Evolutionary conservation across 1,140 invertebrate species (phyloP), one percentile per base, ranked within the genome.

Genomic region (Drosophila kepulauana): DNA sequence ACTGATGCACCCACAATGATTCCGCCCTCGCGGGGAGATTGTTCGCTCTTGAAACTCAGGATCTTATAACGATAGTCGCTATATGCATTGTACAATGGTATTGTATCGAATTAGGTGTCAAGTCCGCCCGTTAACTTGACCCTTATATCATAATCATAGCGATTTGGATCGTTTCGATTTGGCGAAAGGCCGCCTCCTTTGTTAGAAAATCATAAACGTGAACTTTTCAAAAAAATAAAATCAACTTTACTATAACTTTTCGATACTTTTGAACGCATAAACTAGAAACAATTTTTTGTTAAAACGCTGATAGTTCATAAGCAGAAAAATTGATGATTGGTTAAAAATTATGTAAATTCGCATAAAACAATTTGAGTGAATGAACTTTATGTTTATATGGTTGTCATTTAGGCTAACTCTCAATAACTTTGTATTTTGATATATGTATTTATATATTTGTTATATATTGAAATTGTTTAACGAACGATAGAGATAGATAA

Each of bases 281-380:
- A 87, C 82, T 86, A 72, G 82, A 90, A 82, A 90, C 73, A 89
- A 65, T 63, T 78, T 61, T 62, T 81, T 74, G 49, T 77, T 76
- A 68, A 75, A 71, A 70, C 54, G 33, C 54, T 57, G 72, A 67
- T 82, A 82, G 79, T 69, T 86, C 67, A 76, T 79, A 78, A 78
- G 77, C 58, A 87, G 79, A 82, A 80, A 82, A 61, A 71, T 75
- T 70, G 57, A 25, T 72, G 43, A 70, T 64, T 70, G 25, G 35
- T 69, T 82, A 57, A 57, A 73, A 69, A 64, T 86, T 86, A 76
- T 78, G 70, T 81, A 86, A 78, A 81, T 84, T 84, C 61, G 78
- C 75, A 81, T 81, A 75, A 84, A 84, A 85, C 81, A 81, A 79
- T 85, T 85, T 78, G 66, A 86, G 78, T 85, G 78, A 86, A 88